Percentiles rank a stretch among this genome's conserved stretches.
Evolutionary conservation across 2,888 invertebrate species (phyloP).

Genomic region (Lithophane semibrunnea): DNA sequence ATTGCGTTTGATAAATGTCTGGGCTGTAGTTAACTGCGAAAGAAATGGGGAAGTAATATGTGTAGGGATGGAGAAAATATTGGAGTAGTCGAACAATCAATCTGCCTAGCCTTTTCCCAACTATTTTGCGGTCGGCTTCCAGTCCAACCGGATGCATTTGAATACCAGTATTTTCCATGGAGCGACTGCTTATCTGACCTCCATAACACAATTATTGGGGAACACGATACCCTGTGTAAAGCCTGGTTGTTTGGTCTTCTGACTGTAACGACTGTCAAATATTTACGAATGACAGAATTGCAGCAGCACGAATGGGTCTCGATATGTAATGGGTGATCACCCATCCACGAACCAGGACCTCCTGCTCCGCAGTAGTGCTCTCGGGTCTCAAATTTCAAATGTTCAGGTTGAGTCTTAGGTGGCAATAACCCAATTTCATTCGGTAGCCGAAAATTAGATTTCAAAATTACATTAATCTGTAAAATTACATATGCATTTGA

Average conservation of each 20-base stretch:
- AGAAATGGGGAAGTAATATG: slow-evolving; percentile 23
- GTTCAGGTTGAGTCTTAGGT: too few relatives aligned
- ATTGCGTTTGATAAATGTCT: slow-evolving; percentile 44
- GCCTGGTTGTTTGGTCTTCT: neutral
- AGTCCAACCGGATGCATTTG: neutral
- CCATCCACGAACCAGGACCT: too few relatives aligned
- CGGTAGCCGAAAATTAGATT: neutral
- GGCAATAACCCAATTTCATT: too few relatives aligned
- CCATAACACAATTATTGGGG: neutral
- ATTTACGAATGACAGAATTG: neutral
- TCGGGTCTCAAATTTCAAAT: too few relatives aligned
- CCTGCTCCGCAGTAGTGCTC: too few relatives aligned
- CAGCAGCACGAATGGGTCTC: too few relatives aligned
- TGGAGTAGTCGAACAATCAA: neutral
- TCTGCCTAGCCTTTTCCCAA: neutral
- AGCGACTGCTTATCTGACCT: neutral
- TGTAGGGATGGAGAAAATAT: neutral
- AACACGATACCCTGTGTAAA: neutral
- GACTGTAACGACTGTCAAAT: too few relatives aligned
- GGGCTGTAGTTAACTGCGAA: slow-evolving; percentile 1
- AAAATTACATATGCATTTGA: neutral
- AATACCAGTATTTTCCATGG: neutral
- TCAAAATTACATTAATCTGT: neutral
- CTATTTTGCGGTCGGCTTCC: neutral
- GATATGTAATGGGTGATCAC: too few relatives aligned